These are phyloP conservation scores for Euplagia quadripunctaria DNA, from an alignment of 2,888 invertebrate genomes.

Conservation along the genomic window DNA sequence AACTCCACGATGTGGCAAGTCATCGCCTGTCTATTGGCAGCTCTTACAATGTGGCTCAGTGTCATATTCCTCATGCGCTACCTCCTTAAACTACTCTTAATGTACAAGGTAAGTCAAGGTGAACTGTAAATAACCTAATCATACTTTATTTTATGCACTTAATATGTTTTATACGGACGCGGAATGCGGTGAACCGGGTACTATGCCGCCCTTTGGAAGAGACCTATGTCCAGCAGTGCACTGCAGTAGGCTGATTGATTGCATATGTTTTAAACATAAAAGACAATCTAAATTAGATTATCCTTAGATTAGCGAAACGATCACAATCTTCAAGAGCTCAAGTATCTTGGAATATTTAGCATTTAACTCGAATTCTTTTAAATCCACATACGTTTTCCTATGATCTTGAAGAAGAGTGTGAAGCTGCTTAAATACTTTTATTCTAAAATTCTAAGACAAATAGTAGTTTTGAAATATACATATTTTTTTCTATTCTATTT, in stretches of 20 bases:
- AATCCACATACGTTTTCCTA: too few species aligned
- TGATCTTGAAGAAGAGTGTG: too few species aligned
- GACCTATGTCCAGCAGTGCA: too few species aligned
- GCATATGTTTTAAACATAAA: too few species aligned
- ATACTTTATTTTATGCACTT: background rate
- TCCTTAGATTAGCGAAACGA: background rate
- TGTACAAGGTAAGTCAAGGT: slow-evolving; percentile 91
- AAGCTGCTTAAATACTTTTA: too few species aligned
- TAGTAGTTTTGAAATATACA: too few species aligned
- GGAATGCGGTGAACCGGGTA: too few species aligned
- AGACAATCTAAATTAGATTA: background rate
- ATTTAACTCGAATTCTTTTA: too few species aligned
- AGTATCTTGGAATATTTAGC: background rate
- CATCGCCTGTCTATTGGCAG: slow-evolving; percentile 91
- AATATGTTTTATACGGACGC: background rate
- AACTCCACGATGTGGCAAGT: slow-evolving; percentile 91
- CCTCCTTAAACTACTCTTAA: slow-evolving; percentile 94
- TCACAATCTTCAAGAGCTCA: background rate
- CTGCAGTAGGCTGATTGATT: too few species aligned
- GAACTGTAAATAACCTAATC: background rate
- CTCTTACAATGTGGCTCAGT: slow-evolving; percentile 94
- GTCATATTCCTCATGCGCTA: slow-evolving; percentile 96
- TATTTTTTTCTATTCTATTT: too few species aligned
- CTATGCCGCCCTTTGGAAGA: too few species aligned
- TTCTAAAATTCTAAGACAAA: too few species aligned